Evolutionary conservation across 2,797 vertebrate genomes (phyloP).

Genomic region (Heliangelus exortis): DNA sequence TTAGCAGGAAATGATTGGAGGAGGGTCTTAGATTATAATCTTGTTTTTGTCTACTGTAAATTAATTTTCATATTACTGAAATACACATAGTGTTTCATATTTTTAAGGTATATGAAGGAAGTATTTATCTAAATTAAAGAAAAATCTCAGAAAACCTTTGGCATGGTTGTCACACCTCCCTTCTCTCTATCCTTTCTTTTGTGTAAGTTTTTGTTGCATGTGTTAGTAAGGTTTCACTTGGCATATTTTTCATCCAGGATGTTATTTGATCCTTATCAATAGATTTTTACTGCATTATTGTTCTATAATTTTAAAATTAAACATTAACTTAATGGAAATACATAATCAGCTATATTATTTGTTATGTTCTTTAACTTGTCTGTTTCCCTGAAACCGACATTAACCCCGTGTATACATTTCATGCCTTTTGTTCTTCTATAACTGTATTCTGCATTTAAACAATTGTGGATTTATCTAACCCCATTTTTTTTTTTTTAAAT

Average conservation of each 20-base stretch:
- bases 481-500: neutral
- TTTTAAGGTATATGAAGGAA: neutral
- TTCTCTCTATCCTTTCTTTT: neutral
- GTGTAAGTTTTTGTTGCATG: neutral
- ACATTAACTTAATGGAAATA: neutral
- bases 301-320: neutral
- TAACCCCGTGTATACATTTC: neutral
- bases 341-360: neutral
- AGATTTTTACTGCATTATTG: neutral
- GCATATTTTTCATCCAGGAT: fast-evolving
- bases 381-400: fast-evolving
- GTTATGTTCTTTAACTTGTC: neutral
- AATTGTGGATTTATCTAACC: neutral
- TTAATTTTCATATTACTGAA: neutral
- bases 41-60: neutral
- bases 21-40: neutral
- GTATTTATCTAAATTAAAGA: neutral
- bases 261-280: neutral
- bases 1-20: neutral
- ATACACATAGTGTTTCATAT: neutral
- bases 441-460: neutral
- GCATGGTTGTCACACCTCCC: neutral
- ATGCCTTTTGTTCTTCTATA: neutral
- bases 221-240: neutral
- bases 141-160: neutral